Evolutionary conservation across 1,140 invertebrate species (phyloP), one percentile per base, ranked within the genome.

Genomic region (Ceratina calcarata): DNA sequence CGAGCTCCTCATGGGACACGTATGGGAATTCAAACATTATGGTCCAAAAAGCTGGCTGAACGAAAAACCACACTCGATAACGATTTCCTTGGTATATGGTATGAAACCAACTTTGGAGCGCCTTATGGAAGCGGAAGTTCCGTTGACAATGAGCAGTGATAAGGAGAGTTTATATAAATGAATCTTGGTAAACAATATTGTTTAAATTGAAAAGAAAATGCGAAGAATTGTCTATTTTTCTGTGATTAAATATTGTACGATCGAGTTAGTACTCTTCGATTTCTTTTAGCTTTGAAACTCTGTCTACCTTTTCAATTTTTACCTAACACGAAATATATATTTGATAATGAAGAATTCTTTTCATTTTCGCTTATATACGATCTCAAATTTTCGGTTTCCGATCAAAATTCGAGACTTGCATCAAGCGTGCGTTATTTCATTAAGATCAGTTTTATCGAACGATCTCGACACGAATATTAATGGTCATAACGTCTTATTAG

Each of bases 81-180:
- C 7, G n/a, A 61, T 61, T 70, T 70, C 45, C 45, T 61, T 60
- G 18, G 32, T 49, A 53, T 49, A 32, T 45, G 74, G 37, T 69
- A 69, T 49, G 55, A 60, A 69, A 69, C 65, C 37, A 76, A 22
- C 37, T 51, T 58, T 76, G 65, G 15, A 60, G 55, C 22, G 15
- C n/a, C 13, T 16, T 20, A 20, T 15, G 10, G 18, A 12, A 71
- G 8, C 8, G 15, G 55, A 58, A 18, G 13, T 8, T 15, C n/a
- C 12, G 10, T 20, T 4, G 27, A 32, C 27, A 32, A 4, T 10
- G 37, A 45, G 37, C 10, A 45, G 37, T 45, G 37, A 45, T 45
- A 45, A 45, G 2, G 37, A 45, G 6, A 45, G 37, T 45, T 45
- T 45, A 45, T 10, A 45, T 7, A 45, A 7, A 45, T 10, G 37